phyloP scores from a whole-genome alignment of 2,797 vertebrate species.

The Pseudopleuronectes americanus region DNA sequence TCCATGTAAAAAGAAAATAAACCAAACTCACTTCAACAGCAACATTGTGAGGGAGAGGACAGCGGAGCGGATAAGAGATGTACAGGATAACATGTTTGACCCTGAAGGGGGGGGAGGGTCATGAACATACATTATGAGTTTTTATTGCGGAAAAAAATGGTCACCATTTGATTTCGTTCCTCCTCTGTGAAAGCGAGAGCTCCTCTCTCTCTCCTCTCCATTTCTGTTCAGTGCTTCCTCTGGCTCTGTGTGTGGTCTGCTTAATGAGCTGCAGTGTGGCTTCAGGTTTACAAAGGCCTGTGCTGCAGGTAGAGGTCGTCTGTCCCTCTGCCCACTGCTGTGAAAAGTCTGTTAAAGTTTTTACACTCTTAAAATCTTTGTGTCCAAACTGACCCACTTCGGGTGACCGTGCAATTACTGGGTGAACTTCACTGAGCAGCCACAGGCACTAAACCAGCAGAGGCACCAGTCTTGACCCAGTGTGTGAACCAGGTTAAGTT shows the following conservation, averaged over 20 bases:
- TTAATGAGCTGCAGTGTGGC: conserved; percentile 48
- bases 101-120: conserved; percentile 13
- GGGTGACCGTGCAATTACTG: no score
- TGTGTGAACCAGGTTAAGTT: no score
- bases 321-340: conserved; percentile 36
- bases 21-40: conserved; percentile 73
- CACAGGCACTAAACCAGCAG: background rate
- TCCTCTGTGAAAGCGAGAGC: conserved; percentile 65
- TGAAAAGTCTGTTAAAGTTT: conserved; percentile 29
- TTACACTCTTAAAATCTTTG: conserved; percentile 4
- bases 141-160: conserved; percentile 56
- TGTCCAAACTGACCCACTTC: background rate
- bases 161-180: conserved; percentile 56
- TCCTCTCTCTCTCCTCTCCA: conserved; percentile 41
- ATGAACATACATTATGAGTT: conserved; percentile 52
- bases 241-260: conserved; percentile 70
- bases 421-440: no score
- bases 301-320: conserved; percentile 59
- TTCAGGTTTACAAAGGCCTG: conserved; percentile 49
- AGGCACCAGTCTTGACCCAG: background rate
- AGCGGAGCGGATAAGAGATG: conserved; percentile 30
- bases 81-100: conserved; percentile 55
- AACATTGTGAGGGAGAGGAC: conserved; percentile 49
- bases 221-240: conserved; percentile 43
- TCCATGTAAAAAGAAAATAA: conserved; percentile 78